A percentile compares a stretch with the other conserved stretches of the same genome.
Conservation (phyloP, 2,888 invertebrate genomes). For the Brachypalpus laphriformis region DNA sequence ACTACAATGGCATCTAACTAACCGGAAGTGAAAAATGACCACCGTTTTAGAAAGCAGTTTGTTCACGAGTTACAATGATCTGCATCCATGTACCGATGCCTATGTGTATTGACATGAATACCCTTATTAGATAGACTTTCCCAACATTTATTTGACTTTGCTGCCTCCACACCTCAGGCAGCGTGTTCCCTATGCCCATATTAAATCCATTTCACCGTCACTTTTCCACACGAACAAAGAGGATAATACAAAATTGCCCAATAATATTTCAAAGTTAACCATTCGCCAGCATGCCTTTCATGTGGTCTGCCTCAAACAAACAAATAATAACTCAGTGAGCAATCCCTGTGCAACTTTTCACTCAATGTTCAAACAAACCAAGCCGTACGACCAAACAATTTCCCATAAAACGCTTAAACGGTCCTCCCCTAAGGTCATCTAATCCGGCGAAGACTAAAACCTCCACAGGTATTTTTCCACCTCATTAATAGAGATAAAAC, state of each 20-base stretch:
- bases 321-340: neutral
- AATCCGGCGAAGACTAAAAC: neutral
- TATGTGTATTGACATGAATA: too few relatives aligned
- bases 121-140: too few relatives aligned
- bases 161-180: neutral
- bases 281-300: neutral
- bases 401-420: constrained; percentile 28
- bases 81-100: too few relatives aligned
- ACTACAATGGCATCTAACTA: too few relatives aligned
- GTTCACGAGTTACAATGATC: too few relatives aligned
- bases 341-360: constrained; percentile 13
- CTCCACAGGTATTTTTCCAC: constrained; percentile 67
- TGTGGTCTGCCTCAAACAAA: neutral
- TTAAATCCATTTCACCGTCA: neutral
- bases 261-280: neutral
- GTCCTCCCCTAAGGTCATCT: constrained; percentile 30
- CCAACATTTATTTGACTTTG: too few relatives aligned
- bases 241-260: neutral
- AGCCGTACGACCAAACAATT: neutral
- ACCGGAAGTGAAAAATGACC: too few relatives aligned
- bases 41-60: too few relatives aligned
- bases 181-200: neutral
- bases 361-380: neutral
- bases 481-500: constrained; percentile 68
- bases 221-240: neutral